Base-by-base conservation (phyloP, 2,797 vertebrate species). In the Coregonus suidteri region DNA sequence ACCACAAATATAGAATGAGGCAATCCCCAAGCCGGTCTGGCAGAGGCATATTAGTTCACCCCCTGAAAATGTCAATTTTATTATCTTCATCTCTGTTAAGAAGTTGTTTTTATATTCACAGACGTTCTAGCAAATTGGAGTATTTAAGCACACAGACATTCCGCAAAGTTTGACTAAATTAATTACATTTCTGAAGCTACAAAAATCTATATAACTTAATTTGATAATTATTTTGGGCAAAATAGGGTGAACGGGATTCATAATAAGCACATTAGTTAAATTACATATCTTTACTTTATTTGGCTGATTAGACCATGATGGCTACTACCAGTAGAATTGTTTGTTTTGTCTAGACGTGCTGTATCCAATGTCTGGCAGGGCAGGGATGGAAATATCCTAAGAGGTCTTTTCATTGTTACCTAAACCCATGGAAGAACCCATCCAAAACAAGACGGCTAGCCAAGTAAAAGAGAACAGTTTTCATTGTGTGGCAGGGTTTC, bases 1-100 rank as follows among this genome's bases (percentile, higher is more conserved):
- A 47, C 88, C 88, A 87, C 81, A 92, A 93, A 90, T 90, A 91
- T 90, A 93, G 90, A 93, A 91, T 88, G 87, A 91, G 87, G 82
- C 84, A 79, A 85, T 75, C 41, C 0, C 37, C 7, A 2, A 9
- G 41, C 41, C 41, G 7, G 41, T 47, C 7, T 47, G 41, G 41
- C 41, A 47, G 41, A 47, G 41, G 9, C 3, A 47, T 11, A 47
- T 47, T 47, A 47, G 41, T 47, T 47, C 41, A 47, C 41, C 41
- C 41, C 0, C 41, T 47, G 41, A 47, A 47, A 47, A 47, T 47
- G 41, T 47, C 41, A 47, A 47, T 47, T 47, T 11, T 47, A 11
- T 47, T 47, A 0, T 47, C 87, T 89, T 88, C 85, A 83, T 87
- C 84, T 88, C 56, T 69, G 74, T 69, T 73, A 79, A 73, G 73